phyloP scores from a whole-genome alignment of 2,888 invertebrate species.

The Sussaba pulchella region DNA sequence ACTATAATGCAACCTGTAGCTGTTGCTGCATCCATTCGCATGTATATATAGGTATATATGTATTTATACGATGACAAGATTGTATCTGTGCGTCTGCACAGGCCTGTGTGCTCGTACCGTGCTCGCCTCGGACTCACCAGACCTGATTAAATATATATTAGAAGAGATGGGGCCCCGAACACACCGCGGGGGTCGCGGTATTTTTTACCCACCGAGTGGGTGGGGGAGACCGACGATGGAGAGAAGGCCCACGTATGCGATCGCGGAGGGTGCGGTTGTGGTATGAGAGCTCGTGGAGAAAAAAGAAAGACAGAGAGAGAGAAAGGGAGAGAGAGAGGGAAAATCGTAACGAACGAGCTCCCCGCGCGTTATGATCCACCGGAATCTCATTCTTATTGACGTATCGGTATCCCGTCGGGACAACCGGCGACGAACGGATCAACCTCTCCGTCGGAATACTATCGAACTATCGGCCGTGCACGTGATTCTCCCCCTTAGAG shows the following conservation, averaged over 20 bases:
- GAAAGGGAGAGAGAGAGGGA: constrained; percentile 14
- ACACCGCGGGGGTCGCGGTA: constrained; percentile 82
- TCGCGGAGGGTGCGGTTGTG: constrained; percentile 76
- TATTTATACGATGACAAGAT: constrained; percentile 17
- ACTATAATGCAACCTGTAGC: constrained; percentile 35
- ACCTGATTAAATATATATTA: constrained; percentile 83
- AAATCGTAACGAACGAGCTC: constrained; percentile 72
- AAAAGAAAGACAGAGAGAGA: background rate
- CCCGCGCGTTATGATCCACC: constrained; percentile 73
- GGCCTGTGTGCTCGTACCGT: constrained; percentile 24
- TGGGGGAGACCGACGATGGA: constrained; percentile 66
- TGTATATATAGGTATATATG: no score
- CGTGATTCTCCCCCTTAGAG: background rate
- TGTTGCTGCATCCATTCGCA: background rate
- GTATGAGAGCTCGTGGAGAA: constrained; percentile 20
- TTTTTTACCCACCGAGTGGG: constrained; percentile 78
- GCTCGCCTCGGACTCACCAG: constrained; percentile 73
- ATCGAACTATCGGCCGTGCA: constrained; percentile 32
- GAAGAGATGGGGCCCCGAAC: constrained; percentile 72
- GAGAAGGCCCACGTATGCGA: constrained; percentile 32
- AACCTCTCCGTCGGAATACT: constrained; percentile 57
- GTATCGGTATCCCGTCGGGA: constrained; percentile 70
- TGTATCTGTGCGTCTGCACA: constrained; percentile 37
- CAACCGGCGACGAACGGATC: constrained; percentile 64
- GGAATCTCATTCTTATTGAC: constrained; percentile 73